Evolutionary conservation across 2,888 invertebrate species (phyloP).

Genomic region (Himalopsyche kuldschensis): DNA sequence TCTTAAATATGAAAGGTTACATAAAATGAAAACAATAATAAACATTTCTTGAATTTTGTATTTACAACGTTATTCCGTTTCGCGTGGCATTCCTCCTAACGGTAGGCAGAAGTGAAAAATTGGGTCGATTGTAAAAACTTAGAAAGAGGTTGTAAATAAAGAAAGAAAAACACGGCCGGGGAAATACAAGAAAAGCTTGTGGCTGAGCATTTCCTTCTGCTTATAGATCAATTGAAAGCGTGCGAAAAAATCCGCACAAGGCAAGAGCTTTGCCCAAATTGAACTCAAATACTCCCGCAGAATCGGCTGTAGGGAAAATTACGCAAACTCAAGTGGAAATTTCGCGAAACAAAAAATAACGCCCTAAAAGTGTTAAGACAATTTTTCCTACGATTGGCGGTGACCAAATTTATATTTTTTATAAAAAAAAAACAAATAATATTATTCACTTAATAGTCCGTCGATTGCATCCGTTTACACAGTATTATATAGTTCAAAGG

Average conservation of each 20-base stretch:
- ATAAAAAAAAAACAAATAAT: too few relatives aligned
- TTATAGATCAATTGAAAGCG: background rate
- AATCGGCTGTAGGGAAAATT: background rate
- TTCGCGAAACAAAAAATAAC: background rate
- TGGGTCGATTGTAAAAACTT: background rate
- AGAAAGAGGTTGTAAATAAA: background rate
- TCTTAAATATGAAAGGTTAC: too few relatives aligned
- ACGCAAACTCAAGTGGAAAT: background rate
- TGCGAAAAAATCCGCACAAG: background rate
- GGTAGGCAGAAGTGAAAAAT: background rate
- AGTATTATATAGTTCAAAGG: too few relatives aligned
- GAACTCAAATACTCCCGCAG: background rate
- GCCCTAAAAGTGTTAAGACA: background rate
- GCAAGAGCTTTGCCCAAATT: background rate
- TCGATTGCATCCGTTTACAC: too few relatives aligned
- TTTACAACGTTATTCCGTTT: background rate
- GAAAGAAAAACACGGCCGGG: background rate
- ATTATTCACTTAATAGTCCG: too few relatives aligned
- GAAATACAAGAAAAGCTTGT: background rate
- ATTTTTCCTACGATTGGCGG: background rate
- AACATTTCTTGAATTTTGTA: background rate
- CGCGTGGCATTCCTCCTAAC: background rate
- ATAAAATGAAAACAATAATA: too few relatives aligned
- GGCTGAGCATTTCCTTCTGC: background rate
- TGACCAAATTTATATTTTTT: background rate